Base-by-base conservation (phyloP, 1,140 invertebrate genomes). In the Solenopsis fugax region DNA sequence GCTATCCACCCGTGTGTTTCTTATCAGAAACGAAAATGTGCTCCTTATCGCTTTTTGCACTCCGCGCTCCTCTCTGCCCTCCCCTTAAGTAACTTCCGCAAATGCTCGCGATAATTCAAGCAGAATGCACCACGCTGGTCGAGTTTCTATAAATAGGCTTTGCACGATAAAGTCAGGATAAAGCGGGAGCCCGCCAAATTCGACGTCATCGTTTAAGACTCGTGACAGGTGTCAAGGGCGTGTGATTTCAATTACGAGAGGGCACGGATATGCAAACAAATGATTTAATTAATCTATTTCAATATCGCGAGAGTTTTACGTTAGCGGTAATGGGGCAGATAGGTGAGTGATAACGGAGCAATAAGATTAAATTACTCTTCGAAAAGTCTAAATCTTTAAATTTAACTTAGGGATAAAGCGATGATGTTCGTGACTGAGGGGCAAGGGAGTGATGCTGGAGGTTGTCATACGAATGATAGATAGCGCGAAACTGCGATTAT, bases 141-240 rank as follows among this genome's bases (percentile, higher is more conserved):
- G 54, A 84, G 24, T 84, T 84, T 75, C 71, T 84, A 76, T 62
- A 84, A 76, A 85, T 85, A 85, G 41, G 41, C 24, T 18, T 50
- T 60, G 41, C 21, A 52, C 56, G 81, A 84, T 84, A 84, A 84
- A 84, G 41, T 75, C 52, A 29, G 13, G n/a, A 84, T 52, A 58
- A 67, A 67, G 10, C 21, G n/a, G 12, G 6, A 56, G 16, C 41
- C 29, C n/a, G 60, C n/a, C 34, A 41, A 50, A 45, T 52, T 37
- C 37, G 64, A 54, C 21, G n/a, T 73, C 24, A 58, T 24, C 71
- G 16, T 56, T 48, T 34, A n/a, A 76, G 7, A 76, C 21, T 29
- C 37, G 45, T 7, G 71, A 62, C 6, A 21, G n/a, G 34, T 48
- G 58, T 58, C 16, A 21, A 75, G 64, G 18, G 48, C 21, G 29